Evolutionary conservation across 1,140 invertebrate species (phyloP), one percentile per base, ranked within the genome.

Genomic region (Eumaeus atala): DNA sequence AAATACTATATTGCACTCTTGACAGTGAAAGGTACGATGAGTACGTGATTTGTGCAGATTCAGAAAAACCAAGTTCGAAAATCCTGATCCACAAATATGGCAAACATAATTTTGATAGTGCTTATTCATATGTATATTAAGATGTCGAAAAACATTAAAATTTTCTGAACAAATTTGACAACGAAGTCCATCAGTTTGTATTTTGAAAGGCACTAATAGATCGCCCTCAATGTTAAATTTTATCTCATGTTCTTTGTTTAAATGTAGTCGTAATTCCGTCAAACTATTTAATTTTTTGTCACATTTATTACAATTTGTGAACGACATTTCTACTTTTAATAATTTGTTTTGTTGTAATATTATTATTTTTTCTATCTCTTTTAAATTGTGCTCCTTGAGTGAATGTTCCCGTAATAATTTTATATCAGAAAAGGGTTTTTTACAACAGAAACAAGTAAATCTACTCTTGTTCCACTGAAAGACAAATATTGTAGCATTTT

Each of bases 391-490:
- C n/a, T 56, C 44, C 3, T 34, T 51, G 4, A 54, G 38, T 1
- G 71, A 72, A 56, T 79, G 78, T 7, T 69, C 53, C 44, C 65
- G 59, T 2, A 83, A 50, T n/a, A 54, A 17, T 12, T 64, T 60
- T 14, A 84, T 70, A 21, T 81, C 71, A 0, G 60, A 53, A 36
- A 84, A 86, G 0, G 72, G 71, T 58, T 81, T 64, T 44, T 74
- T 73, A 56, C 83, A 86, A 56, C 77, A 74, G 54, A 78, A 79
- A 48, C 83, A 86, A 12, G 67, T 59, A 51, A 78, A 86, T 18
- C 72, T 53, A 44, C 83, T 81, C 21, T 76, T 79, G 51, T 83
- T 69, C 76, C 76, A 84, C 58, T 86, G 83, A 35, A 86, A 86
- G 0, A 81, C 70, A 40, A 74, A 77, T 48, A 78, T 65, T 1